Evolutionary conservation across 2,113 vertebrate genomes (phyloP).

Genomic region (Willisornis vidua): DNA sequence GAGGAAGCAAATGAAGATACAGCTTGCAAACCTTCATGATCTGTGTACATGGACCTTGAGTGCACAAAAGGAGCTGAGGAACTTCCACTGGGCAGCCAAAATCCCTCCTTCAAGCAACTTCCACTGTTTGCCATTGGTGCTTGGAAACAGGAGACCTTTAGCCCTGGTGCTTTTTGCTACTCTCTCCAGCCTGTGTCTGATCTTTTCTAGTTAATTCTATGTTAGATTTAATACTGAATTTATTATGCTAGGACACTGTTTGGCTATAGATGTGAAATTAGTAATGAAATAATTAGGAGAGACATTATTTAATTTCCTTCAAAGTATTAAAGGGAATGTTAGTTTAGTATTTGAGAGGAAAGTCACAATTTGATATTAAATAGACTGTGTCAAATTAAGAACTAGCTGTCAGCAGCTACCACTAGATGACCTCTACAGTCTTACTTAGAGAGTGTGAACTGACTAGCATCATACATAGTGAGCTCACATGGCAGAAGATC

Average conservation of each 20-base stretch:
- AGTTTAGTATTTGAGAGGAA: neutral
- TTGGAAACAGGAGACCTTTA: neutral
- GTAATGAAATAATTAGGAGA: neutral
- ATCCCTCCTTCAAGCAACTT: neutral
- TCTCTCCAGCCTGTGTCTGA: neutral
- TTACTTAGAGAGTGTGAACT: neutral
- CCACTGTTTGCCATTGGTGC: fast-evolving
- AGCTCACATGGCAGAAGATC: neutral
- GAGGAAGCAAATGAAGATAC: neutral
- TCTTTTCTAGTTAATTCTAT: neutral
- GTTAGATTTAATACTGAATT: neutral
- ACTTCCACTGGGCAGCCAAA: neutral
- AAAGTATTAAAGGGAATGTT: neutral
- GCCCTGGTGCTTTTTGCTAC: neutral
- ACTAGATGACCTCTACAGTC: neutral
- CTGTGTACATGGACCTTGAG: neutral
- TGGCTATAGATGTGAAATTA: neutral
- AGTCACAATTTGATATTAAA: neutral
- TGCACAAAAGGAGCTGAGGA: neutral
- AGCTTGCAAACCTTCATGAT: neutral
- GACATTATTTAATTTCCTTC: neutral
- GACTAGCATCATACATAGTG: neutral
- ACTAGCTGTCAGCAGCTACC: neutral
- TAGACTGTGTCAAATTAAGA: neutral
- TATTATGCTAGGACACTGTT: neutral